Evolutionary conservation across 2,113 vertebrate species (phyloP).

Genomic region (Chloropsis hardwickii): DNA sequence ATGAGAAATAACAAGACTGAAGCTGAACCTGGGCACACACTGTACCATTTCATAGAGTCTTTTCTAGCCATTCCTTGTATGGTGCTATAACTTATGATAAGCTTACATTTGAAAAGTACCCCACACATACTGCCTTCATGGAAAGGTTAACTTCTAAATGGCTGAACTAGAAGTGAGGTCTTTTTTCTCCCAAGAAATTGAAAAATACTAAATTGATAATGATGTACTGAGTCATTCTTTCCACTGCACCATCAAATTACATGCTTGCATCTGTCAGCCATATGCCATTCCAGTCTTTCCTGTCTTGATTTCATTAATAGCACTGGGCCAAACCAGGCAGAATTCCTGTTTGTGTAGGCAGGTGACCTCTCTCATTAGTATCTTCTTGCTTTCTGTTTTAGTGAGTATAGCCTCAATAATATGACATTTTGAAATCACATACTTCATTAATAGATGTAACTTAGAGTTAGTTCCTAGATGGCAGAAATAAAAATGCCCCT

Average conservation of each 20-base stretch:
- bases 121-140: background rate
- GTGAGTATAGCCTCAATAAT: slow-evolving; percentile 9
- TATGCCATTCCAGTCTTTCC: slow-evolving; percentile 55
- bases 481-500: background rate
- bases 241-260: slow-evolving; percentile 46
- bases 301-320: slow-evolving; percentile 50
- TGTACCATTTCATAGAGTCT: background rate
- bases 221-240: slow-evolving; percentile 49
- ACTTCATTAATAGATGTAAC: background rate
- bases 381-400: slow-evolving; percentile 39
- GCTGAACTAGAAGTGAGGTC: background rate
- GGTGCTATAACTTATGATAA: background rate
- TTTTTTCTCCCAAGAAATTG: background rate
- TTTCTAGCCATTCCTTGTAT: background rate
- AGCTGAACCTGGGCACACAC: background rate
- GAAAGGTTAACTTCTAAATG: background rate
- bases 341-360: slow-evolving; percentile 60
- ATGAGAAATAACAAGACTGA: background rate
- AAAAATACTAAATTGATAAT: slow-evolving; percentile 12
- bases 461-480: background rate
- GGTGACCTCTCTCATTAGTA: slow-evolving; percentile 30
- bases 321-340: slow-evolving; percentile 1
- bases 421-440: slow-evolving; percentile 9
- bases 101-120: background rate
- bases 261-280: slow-evolving; percentile 53